phyloP scores from a whole-genome alignment of 2,888 invertebrate species.

The Lasioglossum figueresi region DNA sequence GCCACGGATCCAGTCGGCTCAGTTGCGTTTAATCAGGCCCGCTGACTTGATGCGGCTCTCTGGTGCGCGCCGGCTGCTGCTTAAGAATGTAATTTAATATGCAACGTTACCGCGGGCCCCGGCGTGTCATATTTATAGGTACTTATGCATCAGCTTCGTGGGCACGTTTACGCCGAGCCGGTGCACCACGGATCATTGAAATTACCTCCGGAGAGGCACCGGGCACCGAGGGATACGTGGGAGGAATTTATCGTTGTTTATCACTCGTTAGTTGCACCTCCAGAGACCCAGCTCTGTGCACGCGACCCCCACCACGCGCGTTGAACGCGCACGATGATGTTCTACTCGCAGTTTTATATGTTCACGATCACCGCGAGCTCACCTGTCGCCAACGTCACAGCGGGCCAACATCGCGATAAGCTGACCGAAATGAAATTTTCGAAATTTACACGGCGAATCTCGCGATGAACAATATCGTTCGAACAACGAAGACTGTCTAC shows the following conservation, averaged over 20 bases:
- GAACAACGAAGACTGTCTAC: not conserved
- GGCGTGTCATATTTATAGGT: constrained; percentile 78
- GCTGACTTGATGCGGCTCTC: constrained; percentile 69
- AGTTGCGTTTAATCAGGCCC: constrained; percentile 69
- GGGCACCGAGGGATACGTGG: constrained; percentile 54
- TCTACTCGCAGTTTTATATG: not conserved
- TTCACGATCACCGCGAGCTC: not conserved
- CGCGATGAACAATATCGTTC: not conserved
- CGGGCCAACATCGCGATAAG: not conserved
- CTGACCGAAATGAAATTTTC: not conserved
- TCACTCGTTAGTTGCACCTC: constrained; percentile 63
- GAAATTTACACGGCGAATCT: no score
- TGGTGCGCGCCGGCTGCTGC: constrained; percentile 67
- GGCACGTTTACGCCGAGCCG: constrained; percentile 67
- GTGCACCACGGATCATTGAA: constrained; percentile 69
- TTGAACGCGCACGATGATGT: not conserved
- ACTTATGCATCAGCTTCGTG: constrained; percentile 75
- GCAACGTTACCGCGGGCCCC: constrained; percentile 75
- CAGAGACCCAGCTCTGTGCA: not conserved
- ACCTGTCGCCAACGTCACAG: not conserved
- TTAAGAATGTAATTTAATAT: constrained; percentile 82
- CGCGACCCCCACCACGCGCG: not conserved
- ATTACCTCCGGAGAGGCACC: constrained; percentile 61
- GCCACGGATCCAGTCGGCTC: constrained; percentile 36
- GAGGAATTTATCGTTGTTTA: constrained; percentile 72